Conservation (phyloP, 1,140 invertebrate species). For the Drosophila melanica region DNA sequence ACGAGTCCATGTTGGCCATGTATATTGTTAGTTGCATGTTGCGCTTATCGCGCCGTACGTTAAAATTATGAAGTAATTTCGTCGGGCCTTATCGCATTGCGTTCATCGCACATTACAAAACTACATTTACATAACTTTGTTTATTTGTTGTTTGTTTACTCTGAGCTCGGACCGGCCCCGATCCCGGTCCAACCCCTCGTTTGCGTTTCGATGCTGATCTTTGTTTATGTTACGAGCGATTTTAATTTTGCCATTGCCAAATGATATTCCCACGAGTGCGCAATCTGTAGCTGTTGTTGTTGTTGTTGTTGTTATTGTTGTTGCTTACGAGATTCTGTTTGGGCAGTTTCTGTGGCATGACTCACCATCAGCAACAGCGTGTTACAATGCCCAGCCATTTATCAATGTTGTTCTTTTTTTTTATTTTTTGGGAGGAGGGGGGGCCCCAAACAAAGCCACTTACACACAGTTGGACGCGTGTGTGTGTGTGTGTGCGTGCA, state of each 20-base stretch:
- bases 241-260: constrained; percentile 65
- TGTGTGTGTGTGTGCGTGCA: constrained; percentile 11
- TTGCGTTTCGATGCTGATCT: constrained; percentile 39
- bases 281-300: constrained; percentile 5
- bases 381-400: constrained; percentile 32
- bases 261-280: constrained; percentile 70
- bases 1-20: constrained; percentile 27
- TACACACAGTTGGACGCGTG: constrained; percentile 11
- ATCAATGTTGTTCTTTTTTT: constrained; percentile 32
- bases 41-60: constrained; percentile 45
- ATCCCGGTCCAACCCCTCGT: background rate
- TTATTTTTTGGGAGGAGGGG: background rate
- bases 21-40: constrained; percentile 68
- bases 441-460: constrained; percentile 40
- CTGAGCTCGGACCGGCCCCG: background rate
- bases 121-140: constrained; percentile 79
- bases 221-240: constrained; percentile 56
- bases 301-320: constrained; percentile 15
- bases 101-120: constrained; percentile 82
- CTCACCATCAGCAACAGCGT: constrained; percentile 20
- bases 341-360: constrained; percentile 28
- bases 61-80: constrained; percentile 81
- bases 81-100: constrained; percentile 71
- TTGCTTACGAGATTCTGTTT: constrained; percentile 31
- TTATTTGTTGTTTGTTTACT: constrained; percentile 54